These are phyloP conservation scores for Miniopterus natalensis DNA, from an alignment of 2,113 vertebrate genomes.

Conservation along the genomic window DNA sequence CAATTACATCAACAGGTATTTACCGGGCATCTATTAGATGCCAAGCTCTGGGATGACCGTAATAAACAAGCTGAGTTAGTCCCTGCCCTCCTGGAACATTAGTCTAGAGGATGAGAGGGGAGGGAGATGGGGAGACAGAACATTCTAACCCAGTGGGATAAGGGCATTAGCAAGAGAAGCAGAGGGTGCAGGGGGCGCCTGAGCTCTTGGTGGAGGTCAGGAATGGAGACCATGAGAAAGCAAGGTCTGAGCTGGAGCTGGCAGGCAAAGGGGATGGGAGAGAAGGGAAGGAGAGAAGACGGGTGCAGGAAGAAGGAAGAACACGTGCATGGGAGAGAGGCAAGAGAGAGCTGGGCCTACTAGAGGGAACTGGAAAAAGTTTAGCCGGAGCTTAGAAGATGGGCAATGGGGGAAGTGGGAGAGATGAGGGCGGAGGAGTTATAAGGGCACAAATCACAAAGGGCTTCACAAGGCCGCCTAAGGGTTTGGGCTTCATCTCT, in stretches of 20 bases:
- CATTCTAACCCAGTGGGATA: fast-evolving
- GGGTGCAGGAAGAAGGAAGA: neutral
- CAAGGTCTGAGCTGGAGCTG: neutral
- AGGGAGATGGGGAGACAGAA: neutral
- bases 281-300: neutral
- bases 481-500: neutral
- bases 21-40: neutral
- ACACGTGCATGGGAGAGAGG: fast-evolving
- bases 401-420: neutral
- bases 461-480: neutral
- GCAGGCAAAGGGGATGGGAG: neutral
- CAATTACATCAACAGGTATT: neutral
- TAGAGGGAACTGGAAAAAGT: neutral
- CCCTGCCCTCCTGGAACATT: neutral
- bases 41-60: neutral
- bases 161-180: neutral
- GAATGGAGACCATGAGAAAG: neutral
- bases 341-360: neutral
- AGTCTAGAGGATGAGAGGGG: neutral
- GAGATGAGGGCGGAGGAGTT: neutral
- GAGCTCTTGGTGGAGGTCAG: neutral
- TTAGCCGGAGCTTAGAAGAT: neutral
- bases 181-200: neutral
- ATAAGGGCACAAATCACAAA: neutral
- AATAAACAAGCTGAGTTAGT: neutral